Evolutionary conservation across 1,140 invertebrate species (phyloP).

Genomic region (Lethrus apterus): DNA sequence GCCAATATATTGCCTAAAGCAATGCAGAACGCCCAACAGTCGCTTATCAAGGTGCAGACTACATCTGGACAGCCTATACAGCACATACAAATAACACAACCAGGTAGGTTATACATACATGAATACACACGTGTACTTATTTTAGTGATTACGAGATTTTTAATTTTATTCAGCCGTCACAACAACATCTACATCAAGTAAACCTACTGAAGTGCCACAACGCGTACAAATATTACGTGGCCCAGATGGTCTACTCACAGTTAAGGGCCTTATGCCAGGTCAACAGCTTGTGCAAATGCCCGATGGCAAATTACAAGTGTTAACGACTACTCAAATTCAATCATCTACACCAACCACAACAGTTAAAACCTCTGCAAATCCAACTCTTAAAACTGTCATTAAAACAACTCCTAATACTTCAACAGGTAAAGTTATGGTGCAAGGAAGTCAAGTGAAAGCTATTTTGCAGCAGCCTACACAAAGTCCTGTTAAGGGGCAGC

Average conservation of each 20-base stretch:
- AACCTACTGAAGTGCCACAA: conserved; percentile 51
- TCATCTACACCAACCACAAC: conserved; percentile 24
- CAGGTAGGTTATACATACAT: too few relatives aligned
- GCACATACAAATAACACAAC: conserved; percentile 28
- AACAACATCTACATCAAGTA: conserved; percentile 33
- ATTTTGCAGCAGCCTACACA: conserved; percentile 20
- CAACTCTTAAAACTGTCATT: conserved; percentile 22
- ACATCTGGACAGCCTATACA: conserved; percentile 22
- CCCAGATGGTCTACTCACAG: conserved; percentile 85
- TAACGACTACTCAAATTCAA: conserved; percentile 51
- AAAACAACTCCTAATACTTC: conserved; percentile 25
- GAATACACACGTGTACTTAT: too few relatives aligned
- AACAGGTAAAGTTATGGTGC: conserved; percentile 34
- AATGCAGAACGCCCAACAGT: conserved; percentile 24
- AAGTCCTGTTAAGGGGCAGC: conserved; percentile 21
- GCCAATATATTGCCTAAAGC: conserved; percentile 49
- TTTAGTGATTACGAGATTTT: too few relatives aligned
- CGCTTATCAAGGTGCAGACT: conserved; percentile 37
- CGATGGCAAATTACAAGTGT: conserved; percentile 86
- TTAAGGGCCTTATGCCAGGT: conserved; percentile 84
- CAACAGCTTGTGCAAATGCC: conserved; percentile 89
- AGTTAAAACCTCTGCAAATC: conserved; percentile 34
- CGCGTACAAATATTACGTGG: conserved; percentile 86
- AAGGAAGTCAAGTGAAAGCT: conserved; percentile 28
- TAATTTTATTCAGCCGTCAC: conserved; percentile 23